Evolutionary conservation across 2,888 invertebrate genomes (phyloP), one percentile per base, ranked within the genome.

Genomic region (Chorisops tibialis): DNA sequence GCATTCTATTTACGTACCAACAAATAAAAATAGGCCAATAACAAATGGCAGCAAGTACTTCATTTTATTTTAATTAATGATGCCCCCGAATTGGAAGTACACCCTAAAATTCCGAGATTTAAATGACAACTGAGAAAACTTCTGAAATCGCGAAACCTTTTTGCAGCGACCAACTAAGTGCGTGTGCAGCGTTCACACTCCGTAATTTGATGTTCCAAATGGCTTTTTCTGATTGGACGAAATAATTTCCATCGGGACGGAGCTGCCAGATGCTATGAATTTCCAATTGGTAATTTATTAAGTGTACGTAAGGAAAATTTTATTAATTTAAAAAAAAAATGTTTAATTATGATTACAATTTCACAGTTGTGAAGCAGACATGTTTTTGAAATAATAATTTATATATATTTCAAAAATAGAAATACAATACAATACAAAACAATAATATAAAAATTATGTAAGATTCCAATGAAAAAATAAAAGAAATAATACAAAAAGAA

Each of bases 31-130:
- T 70, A 79, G 67, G 68, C 76, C 74, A 65, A 79, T 68, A 58
- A 76, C 71, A 67, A 79, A 67, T 69, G 79, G 71, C 62, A 80
- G 67, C 66, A 76, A 72, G 70, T 77, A 76, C 70, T 80, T 81
- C 81, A 82, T 80, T 30, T 58, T 48, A n/a, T 14, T 35, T 54
- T 60, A 19, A 56, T 38, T 39, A 39, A 18, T 14, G 35, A 48
- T 45, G 35, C 37, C 54, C 11, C 12, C 16, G 43, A 21, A 49
- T 6, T 45, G 9, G 12, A 43, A 30, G 35, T 47, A 35, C 39
- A 24, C 48, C 22, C 59, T 47, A 38, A 5, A 19, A 38, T 37
- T 59, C 38, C 59, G 48, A 19, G 47, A 38, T n/a, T 11, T 38
- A 59, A 51, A 61, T 51, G 30, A 35, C 39, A 61, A 51, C 30